Evolutionary conservation across 2,888 invertebrate genomes (phyloP).

Genomic region (Yponomeuta cagnagella): DNA sequence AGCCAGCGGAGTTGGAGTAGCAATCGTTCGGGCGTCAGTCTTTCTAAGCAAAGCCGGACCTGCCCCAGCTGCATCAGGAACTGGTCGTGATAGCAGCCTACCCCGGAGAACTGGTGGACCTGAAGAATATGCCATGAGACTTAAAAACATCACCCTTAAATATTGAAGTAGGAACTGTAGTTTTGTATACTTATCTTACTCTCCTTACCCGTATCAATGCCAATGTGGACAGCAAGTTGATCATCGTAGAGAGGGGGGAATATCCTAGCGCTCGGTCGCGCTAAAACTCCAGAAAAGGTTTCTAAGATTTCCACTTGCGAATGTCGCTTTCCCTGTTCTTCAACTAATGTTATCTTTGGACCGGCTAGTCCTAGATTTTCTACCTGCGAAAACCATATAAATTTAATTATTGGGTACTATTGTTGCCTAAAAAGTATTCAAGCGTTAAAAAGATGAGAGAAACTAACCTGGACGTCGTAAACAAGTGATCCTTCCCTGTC

Average conservation of each 20-base stretch:
- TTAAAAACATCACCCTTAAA: background rate
- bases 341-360: constrained; percentile 82
- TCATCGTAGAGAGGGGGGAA: constrained; percentile 89
- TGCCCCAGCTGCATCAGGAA: constrained; percentile 84
- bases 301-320: constrained; percentile 84
- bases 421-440: too few species aligned
- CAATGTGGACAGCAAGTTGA: constrained; percentile 85
- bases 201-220: constrained; percentile 53
- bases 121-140: constrained; percentile 24
- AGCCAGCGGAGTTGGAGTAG: constrained; percentile 66
- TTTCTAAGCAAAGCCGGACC: constrained; percentile 81
- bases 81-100: constrained; percentile 79
- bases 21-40: constrained; percentile 69
- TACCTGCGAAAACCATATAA: constrained; percentile 50
- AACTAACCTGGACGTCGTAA: constrained; percentile 80
- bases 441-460: too few species aligned
- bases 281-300: constrained; percentile 83
- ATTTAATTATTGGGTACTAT: too few species aligned
- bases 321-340: constrained; percentile 82
- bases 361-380: constrained; percentile 78
- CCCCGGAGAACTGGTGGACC: constrained; percentile 79
- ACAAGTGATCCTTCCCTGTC: constrained; percentile 86
- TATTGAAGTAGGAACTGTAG: background rate
- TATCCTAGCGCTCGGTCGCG: constrained; percentile 85
- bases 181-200: background rate